Conservation (phyloP, 2,888 invertebrate genomes). For the Cryptocephalus primarius region DNA sequence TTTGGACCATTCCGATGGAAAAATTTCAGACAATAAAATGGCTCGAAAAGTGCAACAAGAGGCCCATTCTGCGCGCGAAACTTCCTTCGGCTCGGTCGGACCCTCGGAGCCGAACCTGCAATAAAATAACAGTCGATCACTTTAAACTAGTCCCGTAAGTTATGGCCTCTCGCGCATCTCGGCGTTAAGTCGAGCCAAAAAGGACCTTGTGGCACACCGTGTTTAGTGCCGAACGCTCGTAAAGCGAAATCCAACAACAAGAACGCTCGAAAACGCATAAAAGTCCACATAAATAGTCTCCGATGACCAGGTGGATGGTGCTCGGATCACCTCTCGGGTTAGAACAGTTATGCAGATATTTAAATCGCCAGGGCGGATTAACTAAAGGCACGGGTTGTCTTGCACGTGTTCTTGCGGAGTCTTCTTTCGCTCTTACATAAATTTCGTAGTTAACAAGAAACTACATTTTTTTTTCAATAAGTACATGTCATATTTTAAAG, state of each 20-base stretch:
- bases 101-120: not conserved
- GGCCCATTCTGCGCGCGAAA: too few species aligned
- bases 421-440: too few species aligned
- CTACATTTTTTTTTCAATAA: too few species aligned
- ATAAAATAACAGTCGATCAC: not conserved
- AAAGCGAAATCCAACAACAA: not conserved
- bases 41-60: not conserved
- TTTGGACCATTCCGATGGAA: not conserved
- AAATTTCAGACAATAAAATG: not conserved
- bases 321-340: not conserved
- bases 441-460: too few species aligned
- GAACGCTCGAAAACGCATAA: conserved; percentile 33
- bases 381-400: not conserved
- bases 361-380: not conserved
- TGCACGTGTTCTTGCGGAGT: too few species aligned
- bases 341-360: not conserved
- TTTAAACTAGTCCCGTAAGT: not conserved
- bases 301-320: conserved; percentile 31
- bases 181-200: not conserved
- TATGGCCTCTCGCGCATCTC: not conserved
- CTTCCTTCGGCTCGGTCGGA: too few species aligned
- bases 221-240: not conserved
- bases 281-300: conserved; percentile 37
- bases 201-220: not conserved
- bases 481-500: too few species aligned